Evolutionary conservation across 2,888 invertebrate species (phyloP).

Genomic region (Tachina lurida): DNA sequence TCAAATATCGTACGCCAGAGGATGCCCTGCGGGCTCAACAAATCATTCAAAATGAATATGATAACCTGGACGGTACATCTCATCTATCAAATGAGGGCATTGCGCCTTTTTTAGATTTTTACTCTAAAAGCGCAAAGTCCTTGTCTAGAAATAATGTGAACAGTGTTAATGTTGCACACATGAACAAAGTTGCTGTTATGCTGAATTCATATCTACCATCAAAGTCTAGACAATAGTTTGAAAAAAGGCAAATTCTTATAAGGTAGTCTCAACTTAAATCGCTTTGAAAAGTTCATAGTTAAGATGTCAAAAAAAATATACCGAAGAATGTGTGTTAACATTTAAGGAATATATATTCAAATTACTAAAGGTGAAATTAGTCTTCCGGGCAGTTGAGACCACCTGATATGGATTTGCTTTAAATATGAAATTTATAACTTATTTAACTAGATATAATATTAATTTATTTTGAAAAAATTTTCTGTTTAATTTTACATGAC

Average conservation of each 20-base stretch:
- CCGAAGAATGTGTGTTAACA: too few species aligned
- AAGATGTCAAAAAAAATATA: too few species aligned
- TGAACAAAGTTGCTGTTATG: not conserved
- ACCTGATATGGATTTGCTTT: too few species aligned
- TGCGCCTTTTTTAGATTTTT: constrained; percentile 77
- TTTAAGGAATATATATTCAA: too few species aligned
- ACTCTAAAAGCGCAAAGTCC: constrained; percentile 63
- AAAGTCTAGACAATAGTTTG: constrained; percentile 24
- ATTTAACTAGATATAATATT: too few species aligned
- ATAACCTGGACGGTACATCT: constrained; percentile 75
- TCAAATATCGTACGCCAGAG: constrained; percentile 80
- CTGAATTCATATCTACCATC: constrained; percentile 55
- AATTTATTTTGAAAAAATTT: too few species aligned
- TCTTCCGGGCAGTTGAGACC: too few species aligned
- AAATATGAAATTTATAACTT: too few species aligned
- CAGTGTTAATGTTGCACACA: constrained; percentile 1
- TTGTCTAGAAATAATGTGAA: not conserved
- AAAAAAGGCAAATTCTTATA: not conserved
- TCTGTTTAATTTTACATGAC: too few species aligned
- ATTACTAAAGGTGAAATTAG: too few species aligned
- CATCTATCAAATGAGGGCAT: constrained; percentile 75
- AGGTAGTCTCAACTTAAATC: too few species aligned
- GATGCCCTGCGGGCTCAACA: constrained; percentile 79
- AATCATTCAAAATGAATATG: constrained; percentile 78
- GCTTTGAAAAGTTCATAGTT: too few species aligned